Conservation (phyloP, 2,113 vertebrate genomes). For the Hyaena hyaena region DNA sequence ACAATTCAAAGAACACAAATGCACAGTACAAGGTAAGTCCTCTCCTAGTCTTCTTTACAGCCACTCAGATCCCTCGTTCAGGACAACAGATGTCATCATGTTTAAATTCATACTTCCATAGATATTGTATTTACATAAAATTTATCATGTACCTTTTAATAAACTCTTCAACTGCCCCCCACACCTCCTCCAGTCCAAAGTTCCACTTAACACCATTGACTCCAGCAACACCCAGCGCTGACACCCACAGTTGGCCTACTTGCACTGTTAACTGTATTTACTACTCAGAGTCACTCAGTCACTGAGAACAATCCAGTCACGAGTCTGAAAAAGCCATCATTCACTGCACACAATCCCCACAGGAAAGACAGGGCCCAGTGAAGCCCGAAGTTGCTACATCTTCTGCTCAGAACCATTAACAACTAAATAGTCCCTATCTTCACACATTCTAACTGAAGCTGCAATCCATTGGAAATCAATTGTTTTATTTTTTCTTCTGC, state of each 20-base stretch:
- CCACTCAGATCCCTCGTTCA: neutral
- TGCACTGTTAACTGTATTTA: neutral
- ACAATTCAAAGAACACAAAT: neutral
- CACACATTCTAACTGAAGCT: neutral
- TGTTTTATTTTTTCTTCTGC: neutral
- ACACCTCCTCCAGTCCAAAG: neutral
- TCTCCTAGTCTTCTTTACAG: neutral
- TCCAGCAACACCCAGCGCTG: neutral
- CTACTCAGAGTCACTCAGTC: neutral
- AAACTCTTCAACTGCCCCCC: neutral
- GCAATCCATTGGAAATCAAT: no score
- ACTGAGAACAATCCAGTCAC: neutral
- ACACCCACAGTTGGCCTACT: neutral
- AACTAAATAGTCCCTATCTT: neutral
- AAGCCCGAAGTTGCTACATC: neutral
- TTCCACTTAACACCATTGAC: slow-evolving; percentile 1
- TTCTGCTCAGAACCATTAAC: neutral
- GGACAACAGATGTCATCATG: neutral
- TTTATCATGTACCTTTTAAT: neutral
- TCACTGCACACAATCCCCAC: neutral
- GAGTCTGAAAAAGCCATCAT: slow-evolving; percentile 30
- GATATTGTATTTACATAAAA: neutral
- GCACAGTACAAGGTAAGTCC: neutral
- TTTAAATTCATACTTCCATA: neutral
- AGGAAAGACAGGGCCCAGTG: neutral